phyloP scores from a whole-genome alignment of 2,797 vertebrate genomes.

The Enteromius mattozi region DNA sequence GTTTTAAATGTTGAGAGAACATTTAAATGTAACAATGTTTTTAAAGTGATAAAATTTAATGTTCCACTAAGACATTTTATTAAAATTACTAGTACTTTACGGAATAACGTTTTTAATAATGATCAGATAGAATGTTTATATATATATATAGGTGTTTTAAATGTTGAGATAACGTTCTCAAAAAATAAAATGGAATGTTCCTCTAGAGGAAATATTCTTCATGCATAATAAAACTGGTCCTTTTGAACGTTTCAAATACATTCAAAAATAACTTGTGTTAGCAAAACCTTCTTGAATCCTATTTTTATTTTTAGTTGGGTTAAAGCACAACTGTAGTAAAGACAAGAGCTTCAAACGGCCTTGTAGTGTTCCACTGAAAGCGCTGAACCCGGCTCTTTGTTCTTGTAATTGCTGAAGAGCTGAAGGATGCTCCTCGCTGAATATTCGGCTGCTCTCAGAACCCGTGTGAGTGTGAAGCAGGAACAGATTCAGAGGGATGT shows the following conservation, averaged over 20 bases:
- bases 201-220: background rate
- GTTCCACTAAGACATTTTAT: too few species aligned
- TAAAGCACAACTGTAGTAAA: background rate
- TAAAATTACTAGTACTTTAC: too few species aligned
- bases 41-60: too few species aligned
- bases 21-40: too few species aligned
- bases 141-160: too few species aligned
- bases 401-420: slow-evolving; percentile 7
- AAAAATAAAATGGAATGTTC: background rate
- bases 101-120: too few species aligned
- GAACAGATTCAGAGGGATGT: background rate
- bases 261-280: background rate
- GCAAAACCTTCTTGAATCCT: background rate
- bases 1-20: background rate
- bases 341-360: background rate
- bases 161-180: background rate
- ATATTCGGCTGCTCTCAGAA: background rate
- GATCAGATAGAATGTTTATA: too few species aligned
- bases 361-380: background rate
- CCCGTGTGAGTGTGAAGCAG: background rate
- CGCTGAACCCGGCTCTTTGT: background rate
- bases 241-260: background rate
- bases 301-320: background rate
- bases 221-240: background rate
- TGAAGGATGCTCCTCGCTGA: background rate